A percentile compares a stretch with the other conserved stretches of the same genome.
phyloP scores from a whole-genome alignment of 2,797 vertebrate species.

The Oophaga sylvatica region DNA sequence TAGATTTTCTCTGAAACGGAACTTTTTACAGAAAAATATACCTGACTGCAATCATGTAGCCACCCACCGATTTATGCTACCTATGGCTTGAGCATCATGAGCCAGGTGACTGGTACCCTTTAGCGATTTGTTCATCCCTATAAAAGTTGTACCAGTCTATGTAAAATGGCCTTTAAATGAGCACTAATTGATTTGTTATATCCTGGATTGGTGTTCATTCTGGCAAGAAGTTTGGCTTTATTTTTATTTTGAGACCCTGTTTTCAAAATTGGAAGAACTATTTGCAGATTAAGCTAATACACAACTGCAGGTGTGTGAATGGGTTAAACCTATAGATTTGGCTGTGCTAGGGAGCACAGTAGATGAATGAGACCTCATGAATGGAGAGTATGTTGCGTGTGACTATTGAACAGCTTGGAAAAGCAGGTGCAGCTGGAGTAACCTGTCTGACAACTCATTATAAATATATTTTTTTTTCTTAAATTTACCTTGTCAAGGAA shows the following conservation, averaged over 20 bases:
- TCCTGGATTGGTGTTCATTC: too few species aligned
- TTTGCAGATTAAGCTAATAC: neutral
- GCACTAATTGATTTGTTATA: too few species aligned
- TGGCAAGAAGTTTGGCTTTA: too few species aligned
- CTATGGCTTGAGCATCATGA: too few species aligned
- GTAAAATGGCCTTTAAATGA: too few species aligned
- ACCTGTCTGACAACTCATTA: conserved; percentile 48
- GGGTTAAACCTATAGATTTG: conserved; percentile 23
- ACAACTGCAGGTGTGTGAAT: neutral
- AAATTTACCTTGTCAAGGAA: conserved; percentile 25
- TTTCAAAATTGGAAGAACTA: neutral
- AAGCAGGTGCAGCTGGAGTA: conserved; percentile 50
- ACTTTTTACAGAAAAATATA: too few species aligned
- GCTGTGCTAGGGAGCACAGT: neutral
- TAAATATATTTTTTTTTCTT: neutral
- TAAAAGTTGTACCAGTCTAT: too few species aligned
- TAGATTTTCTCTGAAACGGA: too few species aligned
- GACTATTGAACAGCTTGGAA: conserved; percentile 41
- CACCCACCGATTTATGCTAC: too few species aligned
- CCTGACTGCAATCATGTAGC: too few species aligned
- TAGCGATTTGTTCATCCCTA: too few species aligned
- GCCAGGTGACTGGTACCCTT: too few species aligned
- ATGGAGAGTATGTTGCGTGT: conserved; percentile 50
- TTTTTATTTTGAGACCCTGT: neutral
- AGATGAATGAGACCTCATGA: conserved; percentile 48